Conservation (phyloP, 1,140 invertebrate species). For the Drosophila ficusphila region DNA sequence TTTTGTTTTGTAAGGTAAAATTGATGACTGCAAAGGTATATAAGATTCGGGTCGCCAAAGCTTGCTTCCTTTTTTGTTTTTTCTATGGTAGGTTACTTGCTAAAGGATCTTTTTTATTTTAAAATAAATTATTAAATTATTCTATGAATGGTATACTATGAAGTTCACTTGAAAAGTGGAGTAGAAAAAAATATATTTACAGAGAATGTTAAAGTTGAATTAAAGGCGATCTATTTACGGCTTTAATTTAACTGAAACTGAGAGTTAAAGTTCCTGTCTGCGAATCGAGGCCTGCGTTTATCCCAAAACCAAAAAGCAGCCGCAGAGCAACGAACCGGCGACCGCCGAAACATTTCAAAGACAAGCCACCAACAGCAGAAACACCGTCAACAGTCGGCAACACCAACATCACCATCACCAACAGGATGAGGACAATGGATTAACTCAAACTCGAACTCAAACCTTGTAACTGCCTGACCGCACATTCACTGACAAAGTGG, state of each 20-base stretch:
- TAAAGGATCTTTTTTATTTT: no score
- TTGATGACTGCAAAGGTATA: no score
- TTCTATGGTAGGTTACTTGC: no score
- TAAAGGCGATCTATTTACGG: background rate
- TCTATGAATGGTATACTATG: no score
- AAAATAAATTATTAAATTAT: no score
- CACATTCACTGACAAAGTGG: constrained; percentile 39
- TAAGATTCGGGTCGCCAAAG: no score
- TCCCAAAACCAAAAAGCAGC: constrained; percentile 52
- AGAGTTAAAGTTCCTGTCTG: constrained; percentile 5
- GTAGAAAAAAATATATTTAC: no score
- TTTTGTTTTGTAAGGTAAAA: no score
- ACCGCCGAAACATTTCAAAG: constrained; percentile 73
- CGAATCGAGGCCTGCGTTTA: constrained; percentile 13
- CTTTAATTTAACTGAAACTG: constrained; percentile 20
- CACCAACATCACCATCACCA: constrained; percentile 24
- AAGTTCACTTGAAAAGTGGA: no score
- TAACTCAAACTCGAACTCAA: constrained; percentile 71
- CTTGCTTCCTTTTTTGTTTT: no score
- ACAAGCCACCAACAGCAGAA: constrained; percentile 60
- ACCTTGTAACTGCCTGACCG: constrained; percentile 70
- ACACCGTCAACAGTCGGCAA: constrained; percentile 31
- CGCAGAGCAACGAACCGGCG: constrained; percentile 48
- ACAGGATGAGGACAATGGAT: constrained; percentile 61
- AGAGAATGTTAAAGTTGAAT: no score